phyloP scores from a whole-genome alignment of 2,113 vertebrate genomes.

The Orycteropus afer region DNA sequence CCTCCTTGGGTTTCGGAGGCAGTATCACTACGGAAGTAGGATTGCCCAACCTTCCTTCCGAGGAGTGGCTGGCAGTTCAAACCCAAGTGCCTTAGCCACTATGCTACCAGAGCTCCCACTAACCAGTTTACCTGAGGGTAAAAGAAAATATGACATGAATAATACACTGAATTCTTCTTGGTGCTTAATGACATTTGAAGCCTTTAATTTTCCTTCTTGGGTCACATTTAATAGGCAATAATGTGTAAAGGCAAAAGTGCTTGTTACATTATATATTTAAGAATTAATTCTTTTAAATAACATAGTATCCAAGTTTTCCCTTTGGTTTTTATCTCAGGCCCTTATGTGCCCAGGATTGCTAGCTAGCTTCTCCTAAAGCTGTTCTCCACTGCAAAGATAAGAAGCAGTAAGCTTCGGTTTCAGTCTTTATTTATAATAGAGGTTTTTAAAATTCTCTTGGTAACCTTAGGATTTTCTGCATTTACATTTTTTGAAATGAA shows the following conservation, averaged over 20 bases:
- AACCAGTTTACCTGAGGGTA: too few relatives aligned
- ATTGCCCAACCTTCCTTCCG: too few relatives aligned
- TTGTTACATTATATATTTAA: neutral
- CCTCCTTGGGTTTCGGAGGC: too few relatives aligned
- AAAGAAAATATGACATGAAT: neutral
- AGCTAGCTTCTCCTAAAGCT: neutral
- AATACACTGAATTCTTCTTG: constrained; percentile 44
- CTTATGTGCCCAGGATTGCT: neutral
- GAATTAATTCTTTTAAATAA: constrained; percentile 20
- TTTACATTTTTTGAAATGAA: neutral
- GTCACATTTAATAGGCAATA: neutral
- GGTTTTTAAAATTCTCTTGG: neutral
- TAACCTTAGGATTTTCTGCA: neutral
- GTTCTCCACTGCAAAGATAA: neutral
- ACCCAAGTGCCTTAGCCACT: too few relatives aligned
- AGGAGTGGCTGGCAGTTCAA: too few relatives aligned
- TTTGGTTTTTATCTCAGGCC: neutral
- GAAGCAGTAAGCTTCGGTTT: neutral
- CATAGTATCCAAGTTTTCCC: constrained; percentile 7
- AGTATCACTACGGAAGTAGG: too few relatives aligned
- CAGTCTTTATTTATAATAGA: neutral
- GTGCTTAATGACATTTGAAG: constrained; percentile 18
- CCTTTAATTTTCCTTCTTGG: constrained; percentile 12
- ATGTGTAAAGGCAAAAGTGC: neutral
- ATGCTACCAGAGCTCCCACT: too few relatives aligned